Evolutionary conservation across 2,888 invertebrate genomes (phyloP).

Genomic region (Andricus curvator): DNA sequence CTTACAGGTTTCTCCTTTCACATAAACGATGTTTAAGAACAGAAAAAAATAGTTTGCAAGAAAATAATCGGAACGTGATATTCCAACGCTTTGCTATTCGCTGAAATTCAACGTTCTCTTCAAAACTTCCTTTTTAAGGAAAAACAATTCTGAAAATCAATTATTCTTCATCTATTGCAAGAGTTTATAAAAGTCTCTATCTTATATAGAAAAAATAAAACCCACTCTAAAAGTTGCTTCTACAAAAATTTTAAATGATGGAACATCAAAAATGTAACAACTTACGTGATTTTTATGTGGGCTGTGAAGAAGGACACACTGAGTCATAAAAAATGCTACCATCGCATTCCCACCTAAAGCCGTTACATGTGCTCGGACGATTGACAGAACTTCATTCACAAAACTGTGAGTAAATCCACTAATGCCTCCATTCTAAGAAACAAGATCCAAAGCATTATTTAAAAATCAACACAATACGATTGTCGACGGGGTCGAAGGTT

Average conservation of each 20-base stretch:
- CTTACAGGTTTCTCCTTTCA: background rate
- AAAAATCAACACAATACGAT: background rate
- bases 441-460: slow-evolving; percentile 41
- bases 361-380: slow-evolving; percentile 94
- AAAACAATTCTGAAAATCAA: too few species aligned
- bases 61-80: background rate
- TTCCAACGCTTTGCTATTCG: background rate
- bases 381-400: slow-evolving; percentile 94
- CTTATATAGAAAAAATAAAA: background rate
- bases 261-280: slow-evolving; percentile 19
- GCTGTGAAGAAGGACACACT: slow-evolving; percentile 93
- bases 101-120: too few species aligned
- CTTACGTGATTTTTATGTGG: slow-evolving; percentile 97
- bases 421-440: slow-evolving; percentile 88
- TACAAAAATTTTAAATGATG: background rate
- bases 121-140: too few species aligned
- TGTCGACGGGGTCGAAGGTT: background rate
- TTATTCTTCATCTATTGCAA: too few species aligned
- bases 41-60: background rate
- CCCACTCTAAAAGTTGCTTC: background rate
- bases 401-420: slow-evolving; percentile 97
- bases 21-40: background rate
- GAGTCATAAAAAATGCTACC: slow-evolving; percentile 95
- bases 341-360: slow-evolving; percentile 97
- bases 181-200: too few species aligned